Evolutionary conservation across 2,888 invertebrate species (phyloP), one percentile per base, ranked within the genome.

Genomic region (Agelastica alni): DNA sequence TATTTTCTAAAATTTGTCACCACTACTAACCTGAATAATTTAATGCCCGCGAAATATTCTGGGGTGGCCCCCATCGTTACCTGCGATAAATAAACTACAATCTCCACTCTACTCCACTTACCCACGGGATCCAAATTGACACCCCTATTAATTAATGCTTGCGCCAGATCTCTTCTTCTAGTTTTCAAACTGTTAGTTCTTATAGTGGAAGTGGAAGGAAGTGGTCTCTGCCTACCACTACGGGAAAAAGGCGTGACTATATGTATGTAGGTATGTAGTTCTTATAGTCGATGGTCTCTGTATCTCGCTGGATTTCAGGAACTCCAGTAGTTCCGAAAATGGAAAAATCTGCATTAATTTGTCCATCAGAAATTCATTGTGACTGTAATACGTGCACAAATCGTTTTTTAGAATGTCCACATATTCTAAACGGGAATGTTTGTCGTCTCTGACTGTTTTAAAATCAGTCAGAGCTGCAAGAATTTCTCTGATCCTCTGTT

Each of bases 61-160:
- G 55, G 55, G 99, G 75, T 99, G 96, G 0, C 99, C 98, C 97
- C 98, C 66, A 99, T 81, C 0, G 98, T 97, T 0, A 99, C 96
- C 70, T 95, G 93, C 0, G 97, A 90, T 63, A 92, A 95, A 75
- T 95, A 99, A 5, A 99, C 85, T 1, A 99, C 96, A 22, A 99
- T 81, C 7, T 99, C 99, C 13, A 97, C 93, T 80, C 96, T 98
- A 41, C 96, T 94, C 99, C 99, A 99, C 76, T 96, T 94, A 3
- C 96, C 98, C 51, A 99, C 85, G 0, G 98, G 97, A 79, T 99
- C 98, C 60, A 99, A 83, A 81, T 99, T 99, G 0, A 98, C 96
- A 16, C 99, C 99, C 69, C 98, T 84, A 71, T 93, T 93, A 49
- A 99, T 99, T 32, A 99, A 80, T 9, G 95, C 89, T 70, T 94